phyloP scores from a whole-genome alignment of 2,888 invertebrate genomes.

The Heliconius aoede region DNA sequence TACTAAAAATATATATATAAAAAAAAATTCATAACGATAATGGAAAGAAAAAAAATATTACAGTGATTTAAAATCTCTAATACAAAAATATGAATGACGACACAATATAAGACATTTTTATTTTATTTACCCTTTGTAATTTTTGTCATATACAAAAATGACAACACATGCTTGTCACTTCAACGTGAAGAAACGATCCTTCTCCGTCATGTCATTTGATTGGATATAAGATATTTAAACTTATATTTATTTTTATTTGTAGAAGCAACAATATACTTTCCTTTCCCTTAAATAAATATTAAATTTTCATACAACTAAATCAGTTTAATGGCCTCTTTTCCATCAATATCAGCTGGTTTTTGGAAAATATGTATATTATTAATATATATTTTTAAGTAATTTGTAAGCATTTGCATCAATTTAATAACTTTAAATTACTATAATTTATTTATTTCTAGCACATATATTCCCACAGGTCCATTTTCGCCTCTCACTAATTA shows the following conservation, averaged over 20 bases:
- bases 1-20: neutral
- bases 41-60: too few species aligned
- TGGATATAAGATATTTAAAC: neutral
- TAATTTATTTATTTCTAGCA: neutral
- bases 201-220: neutral
- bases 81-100: neutral
- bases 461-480: neutral
- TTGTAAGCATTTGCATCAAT: too few species aligned
- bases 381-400: too few species aligned
- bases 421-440: too few species aligned
- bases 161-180: neutral
- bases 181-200: slow-evolving; percentile 1
- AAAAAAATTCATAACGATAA: neutral
- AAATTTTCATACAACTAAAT: too few species aligned
- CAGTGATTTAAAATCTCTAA: neutral
- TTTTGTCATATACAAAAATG: neutral
- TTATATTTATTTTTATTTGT: neutral
- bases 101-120: neutral
- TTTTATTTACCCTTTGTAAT: neutral
- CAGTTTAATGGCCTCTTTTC: too few species aligned
- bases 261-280: too few species aligned
- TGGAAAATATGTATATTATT: too few species aligned
- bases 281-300: too few species aligned
- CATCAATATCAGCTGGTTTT: too few species aligned
- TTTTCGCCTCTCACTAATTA: neutral